A percentile compares a stretch with the other conserved stretches of the same genome.
phyloP scores from a whole-genome alignment of 2,797 vertebrate species.

The Rhincodon typus region DNA sequence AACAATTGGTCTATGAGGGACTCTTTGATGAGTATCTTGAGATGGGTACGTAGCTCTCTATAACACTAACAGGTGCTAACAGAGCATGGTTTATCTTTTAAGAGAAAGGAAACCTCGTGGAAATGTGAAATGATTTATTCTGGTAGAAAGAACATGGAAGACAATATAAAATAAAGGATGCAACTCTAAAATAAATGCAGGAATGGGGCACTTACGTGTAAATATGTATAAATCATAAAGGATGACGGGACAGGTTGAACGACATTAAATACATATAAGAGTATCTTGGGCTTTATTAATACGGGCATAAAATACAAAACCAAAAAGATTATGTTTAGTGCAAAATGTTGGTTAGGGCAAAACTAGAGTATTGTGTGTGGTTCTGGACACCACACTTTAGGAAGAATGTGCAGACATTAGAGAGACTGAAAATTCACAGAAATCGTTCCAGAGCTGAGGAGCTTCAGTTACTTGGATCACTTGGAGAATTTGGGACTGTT shows the following conservation, averaged over 20 bases:
- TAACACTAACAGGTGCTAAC: neutral
- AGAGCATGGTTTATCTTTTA: neutral
- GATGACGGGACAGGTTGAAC: too few species aligned
- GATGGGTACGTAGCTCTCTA: slow-evolving; percentile 44
- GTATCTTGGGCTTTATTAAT: too few species aligned
- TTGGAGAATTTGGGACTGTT: too few species aligned
- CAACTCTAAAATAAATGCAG: neutral
- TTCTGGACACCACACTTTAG: too few species aligned
- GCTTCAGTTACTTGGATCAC: too few species aligned
- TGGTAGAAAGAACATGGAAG: neutral
- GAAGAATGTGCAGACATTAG: too few species aligned
- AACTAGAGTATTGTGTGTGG: too few species aligned
- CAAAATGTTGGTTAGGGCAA: too few species aligned
- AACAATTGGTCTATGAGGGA: slow-evolving; percentile 46
- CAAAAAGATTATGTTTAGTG: too few species aligned
- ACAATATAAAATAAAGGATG: too few species aligned
- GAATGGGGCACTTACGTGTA: neutral
- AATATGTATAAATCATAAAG: neutral
- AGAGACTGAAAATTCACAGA: too few species aligned
- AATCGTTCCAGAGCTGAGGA: too few species aligned
- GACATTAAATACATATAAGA: neutral
- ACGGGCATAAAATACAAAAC: neutral
- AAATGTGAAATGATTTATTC: neutral
- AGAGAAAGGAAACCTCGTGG: neutral
- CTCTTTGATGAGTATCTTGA: slow-evolving; percentile 51